A percentile compares a stretch with the other conserved stretches of the same genome.
Evolutionary conservation across 1,140 invertebrate species (phyloP).

Genomic region (Arctopsyche grandis): DNA sequence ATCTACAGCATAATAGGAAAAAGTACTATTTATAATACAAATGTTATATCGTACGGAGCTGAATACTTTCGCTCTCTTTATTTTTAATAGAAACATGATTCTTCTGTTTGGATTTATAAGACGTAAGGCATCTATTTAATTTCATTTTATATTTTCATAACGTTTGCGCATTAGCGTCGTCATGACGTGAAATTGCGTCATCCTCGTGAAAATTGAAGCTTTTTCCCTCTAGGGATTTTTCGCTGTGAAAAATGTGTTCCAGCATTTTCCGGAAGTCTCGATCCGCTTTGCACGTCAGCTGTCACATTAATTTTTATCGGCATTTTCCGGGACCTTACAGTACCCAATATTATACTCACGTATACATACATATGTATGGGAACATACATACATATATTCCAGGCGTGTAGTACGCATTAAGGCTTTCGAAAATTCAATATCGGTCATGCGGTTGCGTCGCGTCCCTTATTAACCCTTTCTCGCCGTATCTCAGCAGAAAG

Average conservation of each 20-base stretch:
- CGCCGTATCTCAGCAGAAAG: neutral
- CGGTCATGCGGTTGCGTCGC: neutral
- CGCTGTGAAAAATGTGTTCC: neutral
- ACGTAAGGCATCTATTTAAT: no score
- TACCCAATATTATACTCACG: neutral
- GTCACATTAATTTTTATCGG: constrained; percentile 29
- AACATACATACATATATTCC: neutral
- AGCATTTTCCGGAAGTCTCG: neutral
- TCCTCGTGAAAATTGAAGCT: neutral
- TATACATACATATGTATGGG: neutral
- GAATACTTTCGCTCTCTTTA: no score
- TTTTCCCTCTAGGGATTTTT: neutral
- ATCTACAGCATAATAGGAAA: no score
- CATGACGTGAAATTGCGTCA: no score
- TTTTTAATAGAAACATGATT: no score
- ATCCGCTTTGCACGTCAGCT: constrained; percentile 10
- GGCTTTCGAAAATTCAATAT: constrained; percentile 15
- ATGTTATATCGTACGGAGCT: no score
- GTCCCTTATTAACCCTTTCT: neutral
- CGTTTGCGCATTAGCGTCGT: no score
- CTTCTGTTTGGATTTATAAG: no score
- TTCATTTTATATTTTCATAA: no score
- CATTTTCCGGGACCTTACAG: neutral
- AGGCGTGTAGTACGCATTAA: neutral
- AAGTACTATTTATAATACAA: no score